These are phyloP conservation scores for Vanessa atalanta DNA, from an alignment of 1,140 invertebrate genomes.

Conservation along the genomic window DNA sequence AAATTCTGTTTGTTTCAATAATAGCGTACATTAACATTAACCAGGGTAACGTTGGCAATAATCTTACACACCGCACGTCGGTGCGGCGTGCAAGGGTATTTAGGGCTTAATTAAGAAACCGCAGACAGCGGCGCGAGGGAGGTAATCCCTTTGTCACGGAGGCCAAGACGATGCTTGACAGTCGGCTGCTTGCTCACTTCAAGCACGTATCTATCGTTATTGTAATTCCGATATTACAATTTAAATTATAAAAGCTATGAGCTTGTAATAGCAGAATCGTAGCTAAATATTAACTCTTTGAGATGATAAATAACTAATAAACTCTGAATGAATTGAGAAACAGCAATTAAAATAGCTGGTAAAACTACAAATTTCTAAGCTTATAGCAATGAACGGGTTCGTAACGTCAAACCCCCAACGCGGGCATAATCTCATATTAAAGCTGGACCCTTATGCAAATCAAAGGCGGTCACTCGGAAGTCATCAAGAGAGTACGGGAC, in stretches of 20 bases:
- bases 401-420: constrained; percentile 57
- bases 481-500: constrained; percentile 59
- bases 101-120: constrained; percentile 78
- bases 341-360: constrained; percentile 1
- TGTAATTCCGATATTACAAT: constrained; percentile 27
- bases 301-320: neutral
- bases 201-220: constrained; percentile 34
- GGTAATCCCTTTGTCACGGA: constrained; percentile 72
- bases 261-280: no score
- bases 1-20: constrained; percentile 66
- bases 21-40: constrained; percentile 71
- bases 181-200: constrained; percentile 23
- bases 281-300: neutral
- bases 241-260: no score
- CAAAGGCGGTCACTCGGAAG: constrained; percentile 75
- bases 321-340: no score
- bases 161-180: constrained; percentile 50
- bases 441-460: constrained; percentile 77
- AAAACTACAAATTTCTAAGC: constrained; percentile 59
- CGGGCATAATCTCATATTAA: constrained; percentile 75
- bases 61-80: constrained; percentile 64
- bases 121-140: constrained; percentile 55
- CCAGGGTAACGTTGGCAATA: constrained; percentile 68
- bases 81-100: constrained; percentile 63
- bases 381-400: constrained; percentile 50